Evolutionary conservation across 1,140 invertebrate genomes (phyloP), one percentile per base, ranked within the genome.

Genomic region (Drosophila littoralis): DNA sequence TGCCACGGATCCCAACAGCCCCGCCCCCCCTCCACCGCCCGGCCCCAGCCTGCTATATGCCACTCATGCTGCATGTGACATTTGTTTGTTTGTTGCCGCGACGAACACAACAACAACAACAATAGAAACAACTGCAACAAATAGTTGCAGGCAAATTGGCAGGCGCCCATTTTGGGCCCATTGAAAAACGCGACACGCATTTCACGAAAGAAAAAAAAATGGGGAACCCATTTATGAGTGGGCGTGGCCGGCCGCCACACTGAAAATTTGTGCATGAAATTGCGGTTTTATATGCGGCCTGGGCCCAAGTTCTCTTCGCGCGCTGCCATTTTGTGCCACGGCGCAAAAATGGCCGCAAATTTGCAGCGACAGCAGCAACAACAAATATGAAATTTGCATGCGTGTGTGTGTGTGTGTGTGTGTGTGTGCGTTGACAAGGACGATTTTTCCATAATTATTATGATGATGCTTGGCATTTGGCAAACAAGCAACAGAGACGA

Each of bases 371-470:
- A 45, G 28, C 51, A 73, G 54, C 46, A 59, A 38, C 10, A 36
- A 48, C 42, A 43, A 50, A 6, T 28, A 64, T 38, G 17, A 38
- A 48, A 69, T 40, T 54, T 65, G 55, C 42, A 48, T 48, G 43
- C 51, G 48, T 46, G 22, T 52, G 43, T 65, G 52, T 40, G 35
- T 46, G 58, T 33, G 38, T 72, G 51, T 43, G 43, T 46, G 45
- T 46, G 40, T 63, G 72, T 61, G 65, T 57, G 50, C 45, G 77
- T 83, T 77, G 84, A 88, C 84, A 88, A 63, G 73, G 72, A 77
- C 79, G 60, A 89, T 89, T 88, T 88, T 88, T 88, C 83, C 84
- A 88, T 89, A 88, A 88, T 88, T 88, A 88, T 89, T 88, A 88
- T 88, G 84, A 88, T 88, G 84, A 89, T 88, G 84, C 84, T 88